A percentile compares a stretch with the other conserved stretches of the same genome.
Evolutionary conservation across 2,113 vertebrate genomes (phyloP).

Genomic region (Phalacrocorax carbo): DNA sequence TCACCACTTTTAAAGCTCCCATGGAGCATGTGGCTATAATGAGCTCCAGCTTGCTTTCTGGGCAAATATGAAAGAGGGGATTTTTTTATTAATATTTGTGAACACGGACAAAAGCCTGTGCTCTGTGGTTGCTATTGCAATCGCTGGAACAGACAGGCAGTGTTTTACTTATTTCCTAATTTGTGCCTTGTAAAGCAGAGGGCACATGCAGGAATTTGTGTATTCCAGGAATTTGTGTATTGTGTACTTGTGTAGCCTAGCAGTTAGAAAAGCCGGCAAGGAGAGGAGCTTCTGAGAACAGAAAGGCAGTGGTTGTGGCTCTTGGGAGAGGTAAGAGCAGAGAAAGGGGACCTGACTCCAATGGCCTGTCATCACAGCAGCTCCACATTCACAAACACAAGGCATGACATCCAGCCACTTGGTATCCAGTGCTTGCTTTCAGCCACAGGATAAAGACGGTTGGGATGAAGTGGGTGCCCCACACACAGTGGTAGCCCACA

Average conservation of each 20-base stretch:
- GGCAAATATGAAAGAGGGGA: neutral
- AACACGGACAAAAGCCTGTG: neutral
- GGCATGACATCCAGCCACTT: neutral
- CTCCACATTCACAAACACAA: neutral
- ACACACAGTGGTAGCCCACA: neutral
- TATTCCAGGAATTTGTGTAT: neutral
- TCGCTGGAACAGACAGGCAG: neutral
- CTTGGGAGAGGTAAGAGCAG: neutral
- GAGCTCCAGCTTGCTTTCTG: neutral
- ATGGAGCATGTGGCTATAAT: neutral
- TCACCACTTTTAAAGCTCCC: constrained; percentile 7
- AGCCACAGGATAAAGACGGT: neutral
- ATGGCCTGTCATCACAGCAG: neutral
- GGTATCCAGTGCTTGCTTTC: neutral
- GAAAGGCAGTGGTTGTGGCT: neutral
- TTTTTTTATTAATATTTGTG: neutral
- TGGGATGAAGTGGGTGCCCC: neutral
- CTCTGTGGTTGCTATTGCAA: neutral
- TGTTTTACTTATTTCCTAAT: neutral
- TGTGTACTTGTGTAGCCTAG: neutral
- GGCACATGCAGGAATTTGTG: neutral
- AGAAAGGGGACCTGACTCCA: neutral
- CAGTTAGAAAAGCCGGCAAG: neutral
- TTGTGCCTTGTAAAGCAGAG: neutral
- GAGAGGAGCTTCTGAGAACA: neutral